Evolutionary conservation across 2,797 vertebrate genomes (phyloP), one percentile per base, ranked within the genome.

Genomic region (Xiphophorus birchmanni): DNA sequence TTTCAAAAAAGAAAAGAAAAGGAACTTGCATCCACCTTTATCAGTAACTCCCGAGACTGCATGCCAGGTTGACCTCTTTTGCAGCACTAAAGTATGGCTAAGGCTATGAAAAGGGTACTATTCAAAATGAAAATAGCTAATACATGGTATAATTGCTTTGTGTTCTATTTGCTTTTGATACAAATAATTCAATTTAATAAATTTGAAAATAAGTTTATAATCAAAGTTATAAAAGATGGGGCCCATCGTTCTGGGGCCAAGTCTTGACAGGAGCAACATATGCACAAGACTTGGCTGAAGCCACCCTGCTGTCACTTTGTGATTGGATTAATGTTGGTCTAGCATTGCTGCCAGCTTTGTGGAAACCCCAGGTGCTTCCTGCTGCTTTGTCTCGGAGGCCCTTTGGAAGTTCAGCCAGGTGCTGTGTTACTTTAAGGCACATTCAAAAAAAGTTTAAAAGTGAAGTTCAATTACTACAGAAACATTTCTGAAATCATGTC

Each of bases 251-350:
- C 78, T 82, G 37, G 48, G 82, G 76, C 87, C 69, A 91, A 93
- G 93, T 92, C 85, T 89, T 86, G 90, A 93, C 92, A 88, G 83
- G 93, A 95, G 90, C 78, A 93, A 90, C 90, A 93, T 95, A 93
- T 95, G 90, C 95, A 95, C 95, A 95, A 95, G 86, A 95, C 86
- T 91, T 73, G 72, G 89, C 90, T 95, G 95, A 95, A 82, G 89
- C 87, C 91, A 87, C 94, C 90, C 84, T 88, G 88, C 86, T 91
- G 73, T 86, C 87, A 80, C 77, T 84, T 89, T 87, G 78, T 90
- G 89, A 93, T 91, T 92, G 89, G 90, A 93, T 94, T 90, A 93
- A 80, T 87, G 86, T 65, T 77, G 85, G 74, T 88, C 73, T 47
- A 79, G 79, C 74, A 76, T 72, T 76, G 78, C 85, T 78, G 78